Percentiles rank a stretch among this genome's conserved stretches.
Evolutionary conservation across 2,888 invertebrate genomes (phyloP).

Genomic region (Aethes cnicana): DNA sequence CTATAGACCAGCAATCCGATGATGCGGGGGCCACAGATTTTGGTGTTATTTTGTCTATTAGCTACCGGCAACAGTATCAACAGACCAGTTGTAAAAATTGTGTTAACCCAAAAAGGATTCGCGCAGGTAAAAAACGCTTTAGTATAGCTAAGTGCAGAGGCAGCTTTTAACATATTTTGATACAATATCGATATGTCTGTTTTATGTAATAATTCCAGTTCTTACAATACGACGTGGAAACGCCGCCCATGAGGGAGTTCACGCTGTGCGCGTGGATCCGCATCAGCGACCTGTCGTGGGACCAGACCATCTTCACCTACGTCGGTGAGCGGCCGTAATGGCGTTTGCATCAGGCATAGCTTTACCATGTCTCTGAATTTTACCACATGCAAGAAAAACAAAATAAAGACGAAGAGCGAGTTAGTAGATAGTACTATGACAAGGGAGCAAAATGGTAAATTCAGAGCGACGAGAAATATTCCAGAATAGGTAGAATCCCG

Average conservation of each 20-base stretch:
- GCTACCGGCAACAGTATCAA: conserved; percentile 51
- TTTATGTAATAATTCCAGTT: conserved; percentile 52
- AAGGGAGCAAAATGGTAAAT: no score
- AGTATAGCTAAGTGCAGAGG: no score
- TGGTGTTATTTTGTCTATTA: conserved; percentile 42
- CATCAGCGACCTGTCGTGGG: conserved; percentile 77
- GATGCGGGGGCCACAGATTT: conserved; percentile 39
- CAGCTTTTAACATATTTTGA: no score
- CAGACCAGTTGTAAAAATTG: conserved; percentile 81
- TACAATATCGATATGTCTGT: not conserved
- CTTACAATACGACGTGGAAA: conserved; percentile 85
- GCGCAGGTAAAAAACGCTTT: conserved; percentile 87
- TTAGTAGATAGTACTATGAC: no score
- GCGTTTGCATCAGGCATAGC: not conserved
- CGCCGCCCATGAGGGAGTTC: conserved; percentile 90
- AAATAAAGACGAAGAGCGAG: no score
- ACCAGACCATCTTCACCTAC: conserved; percentile 69
- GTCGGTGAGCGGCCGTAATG: conserved; percentile 54
- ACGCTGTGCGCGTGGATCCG: conserved; percentile 92
- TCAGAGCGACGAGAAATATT: no score
- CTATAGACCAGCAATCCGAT: no score
- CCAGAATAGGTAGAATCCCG: no score
- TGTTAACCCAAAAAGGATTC: conserved; percentile 86
- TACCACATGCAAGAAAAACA: no score
- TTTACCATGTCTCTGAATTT: no score